Base-by-base conservation (phyloP, 2,113 vertebrate species). In the Caloenas nicobarica region DNA sequence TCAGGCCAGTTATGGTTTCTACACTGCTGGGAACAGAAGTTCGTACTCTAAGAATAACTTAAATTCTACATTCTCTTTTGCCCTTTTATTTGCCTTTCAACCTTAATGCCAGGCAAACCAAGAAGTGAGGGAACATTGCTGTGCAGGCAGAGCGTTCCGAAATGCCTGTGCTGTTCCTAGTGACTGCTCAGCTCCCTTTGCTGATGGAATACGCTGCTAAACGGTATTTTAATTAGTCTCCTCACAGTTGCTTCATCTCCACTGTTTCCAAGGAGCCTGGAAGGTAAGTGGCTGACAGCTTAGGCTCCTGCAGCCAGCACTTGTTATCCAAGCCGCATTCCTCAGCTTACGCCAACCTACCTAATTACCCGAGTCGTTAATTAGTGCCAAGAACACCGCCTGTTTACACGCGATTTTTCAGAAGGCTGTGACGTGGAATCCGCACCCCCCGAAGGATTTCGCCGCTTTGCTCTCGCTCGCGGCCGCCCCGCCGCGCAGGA, bases 51-150 rank as follows among this genome's bases (percentile, higher is more conserved):
- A 56, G 5, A 65, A 28, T 24, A 33, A 22, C 24, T 26, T 11
- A 16, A 50, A 33, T 29, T 48, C 36, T 15, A 3, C 3, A 0
- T 19, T 56, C 79, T 42, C 36, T 51, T 74, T 42, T 62, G 10
- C 14, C 15, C 13, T 48, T 60, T 48, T n/a, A 10, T 46, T 62
- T 38, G 9, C 15, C 36, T 72, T 65, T 61, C 4, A 36, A 16
- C 16, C 16, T 53, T 34, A 36, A 42, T 1, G 13, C 8, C 5
- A 82, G 16, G 42, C 15, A 53, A 19, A 85, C 22, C 25, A 13
- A 24, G 8, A 10, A 24, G 8, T 4, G 25, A 38, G 1, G 2
- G 26, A 8, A 5, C 2, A 1, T 7, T 40, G 6, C 4, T 1
- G 1, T 14, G n/a, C 25, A 25, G n/a, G 25, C 24, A 44, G 54